phyloP scores from a whole-genome alignment of 2,888 invertebrate genomes.

The Griposia aprilina region DNA sequence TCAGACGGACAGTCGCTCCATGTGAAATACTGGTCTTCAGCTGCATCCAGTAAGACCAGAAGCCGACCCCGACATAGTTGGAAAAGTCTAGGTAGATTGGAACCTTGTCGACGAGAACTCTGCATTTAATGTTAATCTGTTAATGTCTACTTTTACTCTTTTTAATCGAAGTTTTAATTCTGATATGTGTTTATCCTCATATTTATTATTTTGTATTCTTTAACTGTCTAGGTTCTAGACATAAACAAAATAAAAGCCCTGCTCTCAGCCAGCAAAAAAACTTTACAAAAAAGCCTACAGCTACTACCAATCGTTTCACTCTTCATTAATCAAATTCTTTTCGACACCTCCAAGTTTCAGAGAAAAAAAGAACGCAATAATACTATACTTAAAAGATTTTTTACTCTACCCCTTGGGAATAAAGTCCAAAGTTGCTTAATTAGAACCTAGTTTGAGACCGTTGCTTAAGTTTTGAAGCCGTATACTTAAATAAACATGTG shows the following conservation, averaged over 20 bases:
- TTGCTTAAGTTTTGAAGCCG: constrained; percentile 47
- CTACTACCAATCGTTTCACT: constrained; percentile 22
- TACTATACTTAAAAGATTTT: constrained; percentile 22
- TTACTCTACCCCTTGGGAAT: constrained; percentile 37
- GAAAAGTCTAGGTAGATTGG: not conserved
- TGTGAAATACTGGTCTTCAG: not conserved
- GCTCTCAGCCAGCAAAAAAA: not conserved
- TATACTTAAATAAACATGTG: constrained; percentile 45
- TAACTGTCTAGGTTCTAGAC: not conserved
- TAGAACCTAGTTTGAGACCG: constrained; percentile 43
- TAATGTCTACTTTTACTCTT: too few species aligned
- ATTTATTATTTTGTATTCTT: too few species aligned
- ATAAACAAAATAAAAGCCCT: not conserved
- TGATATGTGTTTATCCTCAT: too few species aligned
- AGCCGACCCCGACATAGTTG: not conserved
- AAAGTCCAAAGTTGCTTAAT: constrained; percentile 52
- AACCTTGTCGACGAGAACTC: too few species aligned
- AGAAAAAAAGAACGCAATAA: constrained; percentile 35
- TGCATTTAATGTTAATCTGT: too few species aligned
- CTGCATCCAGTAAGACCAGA: too few species aligned
- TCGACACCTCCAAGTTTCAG: constrained; percentile 12
- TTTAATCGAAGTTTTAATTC: too few species aligned
- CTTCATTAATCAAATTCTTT: constrained; percentile 51
- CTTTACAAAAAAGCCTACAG: not conserved
- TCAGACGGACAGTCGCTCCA: not conserved